phyloP scores from a whole-genome alignment of 2,113 vertebrate species.

The cat (Felis catus) region DNA sequence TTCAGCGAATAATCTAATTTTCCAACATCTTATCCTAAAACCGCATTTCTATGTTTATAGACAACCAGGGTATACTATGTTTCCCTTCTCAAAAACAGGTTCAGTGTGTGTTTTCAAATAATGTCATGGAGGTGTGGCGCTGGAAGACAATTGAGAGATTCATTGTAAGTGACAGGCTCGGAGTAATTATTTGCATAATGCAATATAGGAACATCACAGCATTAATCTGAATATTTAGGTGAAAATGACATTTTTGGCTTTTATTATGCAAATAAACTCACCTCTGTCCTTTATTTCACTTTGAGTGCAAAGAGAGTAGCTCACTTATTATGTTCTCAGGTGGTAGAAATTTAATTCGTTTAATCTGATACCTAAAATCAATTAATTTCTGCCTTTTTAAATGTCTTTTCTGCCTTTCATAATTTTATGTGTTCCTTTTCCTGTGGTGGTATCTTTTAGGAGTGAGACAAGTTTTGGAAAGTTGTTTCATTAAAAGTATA shows the following conservation, averaged over 20 bases:
- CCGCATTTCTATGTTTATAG: neutral
- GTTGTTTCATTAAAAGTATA: neutral
- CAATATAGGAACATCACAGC: conserved; percentile 18
- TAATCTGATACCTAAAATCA: conserved; percentile 35
- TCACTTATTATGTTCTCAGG: conserved; percentile 30
- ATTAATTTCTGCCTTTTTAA: conserved; percentile 52
- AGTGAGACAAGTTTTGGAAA: conserved; percentile 26
- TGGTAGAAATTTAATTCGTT: conserved; percentile 59
- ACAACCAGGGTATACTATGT: neutral
- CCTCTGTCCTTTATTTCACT: conserved; percentile 39
- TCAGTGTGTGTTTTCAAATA: conserved; percentile 40
- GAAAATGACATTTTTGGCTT: conserved; percentile 55
- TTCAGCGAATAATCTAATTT: neutral
- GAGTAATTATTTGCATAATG: conserved; percentile 39
- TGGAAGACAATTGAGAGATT: conserved; percentile 13
- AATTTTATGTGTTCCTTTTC: conserved; percentile 39
- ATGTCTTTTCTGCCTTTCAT: conserved; percentile 51
- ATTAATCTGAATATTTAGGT: conserved; percentile 36
- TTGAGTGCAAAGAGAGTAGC: neutral
- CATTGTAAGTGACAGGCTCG: neutral
- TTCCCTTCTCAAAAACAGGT: conserved; percentile 14
- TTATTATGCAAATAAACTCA: conserved; percentile 60
- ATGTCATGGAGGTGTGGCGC: neutral
- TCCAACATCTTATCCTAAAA: neutral
- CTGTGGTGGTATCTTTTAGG: neutral